Evolutionary conservation across 2,797 vertebrate genomes (phyloP).

Genomic region (Ambastaia sidthimunki): DNA sequence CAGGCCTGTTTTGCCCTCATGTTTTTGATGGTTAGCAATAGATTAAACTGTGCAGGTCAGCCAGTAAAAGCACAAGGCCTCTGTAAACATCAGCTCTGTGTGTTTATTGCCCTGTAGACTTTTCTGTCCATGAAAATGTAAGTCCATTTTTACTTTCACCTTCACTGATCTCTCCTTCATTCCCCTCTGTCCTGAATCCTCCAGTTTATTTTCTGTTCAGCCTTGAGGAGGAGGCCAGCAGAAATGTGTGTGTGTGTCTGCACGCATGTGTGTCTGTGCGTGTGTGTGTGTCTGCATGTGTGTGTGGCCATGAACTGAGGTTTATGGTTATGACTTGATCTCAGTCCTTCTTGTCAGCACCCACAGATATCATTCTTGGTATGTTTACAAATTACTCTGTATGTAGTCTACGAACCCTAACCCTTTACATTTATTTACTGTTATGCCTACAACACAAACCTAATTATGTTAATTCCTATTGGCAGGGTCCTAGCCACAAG

Average conservation of each 20-base stretch:
- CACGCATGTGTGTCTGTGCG: not conserved
- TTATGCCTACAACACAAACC: not conserved
- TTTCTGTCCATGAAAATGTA: slow-evolving; percentile 43
- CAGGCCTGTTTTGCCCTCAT: too few species aligned
- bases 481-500: not conserved
- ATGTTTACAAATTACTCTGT: not conserved
- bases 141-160: slow-evolving; percentile 52
- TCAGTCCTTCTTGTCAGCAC: slow-evolving; percentile 11
- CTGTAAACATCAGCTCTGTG: slow-evolving; percentile 17
- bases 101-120: slow-evolving; percentile 47
- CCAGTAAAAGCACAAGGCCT: slow-evolving; percentile 43
- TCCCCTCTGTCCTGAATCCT: slow-evolving; percentile 34
- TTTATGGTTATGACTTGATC: slow-evolving; percentile 23
- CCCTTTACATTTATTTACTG: not conserved
- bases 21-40: slow-evolving; percentile 12
- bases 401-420: not conserved
- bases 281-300: not conserved
- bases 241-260: not conserved
- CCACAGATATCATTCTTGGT: slow-evolving; percentile 9
- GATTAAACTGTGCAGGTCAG: not conserved
- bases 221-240: slow-evolving; percentile 55
- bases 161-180: slow-evolving; percentile 46
- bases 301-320: slow-evolving; percentile 14
- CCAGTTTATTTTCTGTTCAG: slow-evolving; percentile 55
- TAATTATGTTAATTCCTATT: not conserved